A percentile compares a stretch with the other conserved stretches of the same genome.
Conservation (phyloP, 2,797 vertebrate species). For the Sebastes vulpes region DNA sequence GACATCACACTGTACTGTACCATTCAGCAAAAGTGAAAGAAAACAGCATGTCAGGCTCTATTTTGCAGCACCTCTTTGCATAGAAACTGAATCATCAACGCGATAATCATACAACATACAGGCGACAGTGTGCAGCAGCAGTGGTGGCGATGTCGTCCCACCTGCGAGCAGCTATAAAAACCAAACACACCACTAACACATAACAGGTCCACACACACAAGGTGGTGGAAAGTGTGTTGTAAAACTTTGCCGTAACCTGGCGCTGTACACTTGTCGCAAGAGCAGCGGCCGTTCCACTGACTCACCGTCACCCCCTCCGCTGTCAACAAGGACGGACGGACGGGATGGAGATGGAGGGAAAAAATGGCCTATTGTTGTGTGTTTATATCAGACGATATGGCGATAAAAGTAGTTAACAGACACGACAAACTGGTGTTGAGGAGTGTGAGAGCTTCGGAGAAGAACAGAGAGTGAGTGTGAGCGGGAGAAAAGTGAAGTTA, state of each 20-base stretch:
- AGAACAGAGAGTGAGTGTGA: constrained; percentile 8
- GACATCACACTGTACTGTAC: constrained; percentile 55
- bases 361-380: constrained; percentile 65
- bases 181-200: background rate
- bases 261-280: constrained; percentile 23
- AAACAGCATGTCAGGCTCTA: background rate
- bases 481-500: constrained; percentile 69
- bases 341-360: constrained; percentile 71
- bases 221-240: constrained; percentile 4
- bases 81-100: background rate
- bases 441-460: background rate
- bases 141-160: background rate
- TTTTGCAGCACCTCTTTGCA: background rate
- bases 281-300: constrained; percentile 2
- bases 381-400: background rate
- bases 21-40: background rate
- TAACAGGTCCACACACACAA: background rate
- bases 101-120: constrained; percentile 20
- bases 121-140: background rate
- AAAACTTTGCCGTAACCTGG: constrained; percentile 63
- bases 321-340: constrained; percentile 48
- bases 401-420: constrained; percentile 8
- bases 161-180: background rate
- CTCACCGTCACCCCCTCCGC: constrained; percentile 4
- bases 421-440: background rate